Evolutionary conservation across 2,113 vertebrate species (phyloP).

Genomic region (Podarcis cretensis): DNA sequence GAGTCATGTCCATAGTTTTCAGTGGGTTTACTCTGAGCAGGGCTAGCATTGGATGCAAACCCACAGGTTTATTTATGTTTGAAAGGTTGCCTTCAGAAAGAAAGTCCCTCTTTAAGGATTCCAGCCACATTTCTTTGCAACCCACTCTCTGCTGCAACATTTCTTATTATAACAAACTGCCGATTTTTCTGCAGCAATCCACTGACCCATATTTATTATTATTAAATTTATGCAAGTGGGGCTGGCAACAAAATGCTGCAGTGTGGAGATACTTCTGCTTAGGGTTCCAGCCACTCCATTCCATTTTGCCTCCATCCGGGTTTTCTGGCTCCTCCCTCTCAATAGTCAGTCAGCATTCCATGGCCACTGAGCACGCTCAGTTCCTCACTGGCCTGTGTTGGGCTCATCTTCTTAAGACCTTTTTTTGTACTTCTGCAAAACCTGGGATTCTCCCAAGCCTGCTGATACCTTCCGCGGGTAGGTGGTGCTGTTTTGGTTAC

Average conservation of each 20-base stretch:
- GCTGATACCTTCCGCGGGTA: neutral
- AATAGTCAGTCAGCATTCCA: neutral
- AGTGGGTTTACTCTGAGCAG: too few relatives aligned
- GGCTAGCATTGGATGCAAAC: too few relatives aligned
- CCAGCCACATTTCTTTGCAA: constrained; percentile 63
- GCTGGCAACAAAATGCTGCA: neutral
- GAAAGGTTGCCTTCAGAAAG: constrained; percentile 64
- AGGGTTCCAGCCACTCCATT: neutral
- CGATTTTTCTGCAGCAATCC: neutral
- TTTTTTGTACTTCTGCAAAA: neutral
- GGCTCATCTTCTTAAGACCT: neutral
- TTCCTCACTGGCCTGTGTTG: neutral
- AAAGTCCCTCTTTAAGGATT: constrained; percentile 75
- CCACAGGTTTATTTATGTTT: constrained; percentile 13
- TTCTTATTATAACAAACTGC: neutral
- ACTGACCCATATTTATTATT: neutral
- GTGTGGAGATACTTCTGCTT: neutral
- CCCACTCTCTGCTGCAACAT: constrained; percentile 57
- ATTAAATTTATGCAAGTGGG: neutral
- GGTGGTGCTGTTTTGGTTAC: neutral
- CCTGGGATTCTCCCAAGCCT: neutral
- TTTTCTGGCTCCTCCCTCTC: neutral
- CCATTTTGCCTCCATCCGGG: too few relatives aligned
- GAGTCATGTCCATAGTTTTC: too few relatives aligned
- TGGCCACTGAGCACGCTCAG: neutral